Evolutionary conservation across 2,888 invertebrate genomes (phyloP).

Genomic region (Lacanobia oleracea): DNA sequence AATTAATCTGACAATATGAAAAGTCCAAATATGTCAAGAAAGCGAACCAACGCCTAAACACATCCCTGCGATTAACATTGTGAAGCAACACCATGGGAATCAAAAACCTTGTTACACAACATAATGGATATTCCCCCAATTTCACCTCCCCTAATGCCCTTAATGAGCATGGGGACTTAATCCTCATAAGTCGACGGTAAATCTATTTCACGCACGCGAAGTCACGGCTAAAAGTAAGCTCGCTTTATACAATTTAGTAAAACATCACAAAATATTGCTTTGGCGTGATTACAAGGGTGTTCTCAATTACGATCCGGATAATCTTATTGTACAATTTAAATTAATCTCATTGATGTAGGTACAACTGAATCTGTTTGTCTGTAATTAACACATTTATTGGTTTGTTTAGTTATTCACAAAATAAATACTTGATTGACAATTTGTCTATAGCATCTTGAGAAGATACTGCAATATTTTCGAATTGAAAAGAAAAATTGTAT

Average conservation of each 20-base stretch:
- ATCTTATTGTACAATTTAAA: constrained; percentile 1
- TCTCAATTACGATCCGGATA: constrained; percentile 20
- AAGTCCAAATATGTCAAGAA: neutral
- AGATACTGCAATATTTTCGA: neutral
- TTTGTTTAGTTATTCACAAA: neutral
- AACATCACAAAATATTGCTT: constrained; percentile 30
- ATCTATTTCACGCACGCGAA: constrained; percentile 57
- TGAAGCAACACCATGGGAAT: constrained; percentile 25
- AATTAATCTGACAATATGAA: neutral
- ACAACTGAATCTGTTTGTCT: neutral
- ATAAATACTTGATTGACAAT: neutral
- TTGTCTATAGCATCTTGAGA: too few relatives aligned
- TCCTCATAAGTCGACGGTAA: constrained; percentile 55
- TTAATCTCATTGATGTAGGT: constrained; percentile 9
- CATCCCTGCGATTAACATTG: neutral
- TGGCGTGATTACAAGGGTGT: constrained; percentile 9
- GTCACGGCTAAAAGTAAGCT: constrained; percentile 25
- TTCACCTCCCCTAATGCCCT: constrained; percentile 49
- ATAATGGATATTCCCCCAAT: constrained; percentile 52
- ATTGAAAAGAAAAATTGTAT: neutral
- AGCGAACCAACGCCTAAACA: neutral
- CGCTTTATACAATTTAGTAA: constrained; percentile 25
- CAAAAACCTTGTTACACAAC: constrained; percentile 37
- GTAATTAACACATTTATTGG: neutral
- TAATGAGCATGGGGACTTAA: constrained; percentile 61